phyloP scores from a whole-genome alignment of 2,888 invertebrate genomes.

The Pycnomerus fuliginosus region DNA sequence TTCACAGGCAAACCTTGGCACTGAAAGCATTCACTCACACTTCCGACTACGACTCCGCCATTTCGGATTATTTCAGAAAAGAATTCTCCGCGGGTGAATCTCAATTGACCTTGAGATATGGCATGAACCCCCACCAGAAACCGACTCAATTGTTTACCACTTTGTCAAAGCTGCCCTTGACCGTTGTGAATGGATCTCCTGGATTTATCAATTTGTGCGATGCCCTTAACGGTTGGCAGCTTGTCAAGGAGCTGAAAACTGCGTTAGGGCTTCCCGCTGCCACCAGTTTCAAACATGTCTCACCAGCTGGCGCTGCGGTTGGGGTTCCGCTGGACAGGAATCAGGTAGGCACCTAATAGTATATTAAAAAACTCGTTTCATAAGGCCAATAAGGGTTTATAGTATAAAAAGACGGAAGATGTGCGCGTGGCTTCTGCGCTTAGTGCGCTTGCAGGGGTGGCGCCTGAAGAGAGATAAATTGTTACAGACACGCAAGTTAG shows the following conservation, averaged over 20 bases:
- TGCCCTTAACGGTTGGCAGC: slow-evolving; percentile 95
- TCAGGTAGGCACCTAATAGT: too few relatives aligned
- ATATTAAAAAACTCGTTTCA: too few relatives aligned
- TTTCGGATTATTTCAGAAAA: slow-evolving; percentile 93
- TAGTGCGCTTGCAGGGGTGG: too few relatives aligned
- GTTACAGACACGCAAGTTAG: too few relatives aligned
- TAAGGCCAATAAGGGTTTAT: too few relatives aligned
- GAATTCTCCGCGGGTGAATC: slow-evolving; percentile 78
- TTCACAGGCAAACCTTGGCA: slow-evolving; percentile 70
- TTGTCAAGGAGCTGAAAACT: slow-evolving; percentile 83
- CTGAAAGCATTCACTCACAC: slow-evolving; percentile 97
- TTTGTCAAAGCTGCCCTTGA: slow-evolving; percentile 75
- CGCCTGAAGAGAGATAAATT: too few relatives aligned
- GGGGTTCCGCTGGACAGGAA: slow-evolving; percentile 73
- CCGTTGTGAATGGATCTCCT: slow-evolving; percentile 90
- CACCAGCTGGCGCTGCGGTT: slow-evolving; percentile 96
- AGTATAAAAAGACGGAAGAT: too few relatives aligned
- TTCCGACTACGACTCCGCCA: slow-evolving; percentile 89
- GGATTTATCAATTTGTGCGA: slow-evolving; percentile 98
- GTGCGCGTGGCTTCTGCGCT: too few relatives aligned
- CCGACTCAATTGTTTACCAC: slow-evolving; percentile 91
- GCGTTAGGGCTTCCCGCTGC: slow-evolving; percentile 86
- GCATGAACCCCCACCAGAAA: slow-evolving; percentile 98
- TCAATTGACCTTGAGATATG: slow-evolving; percentile 87
- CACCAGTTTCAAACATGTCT: slow-evolving; percentile 97